Evolutionary conservation across 2,797 vertebrate genomes (phyloP).

Genomic region (Selene dorsalis): DNA sequence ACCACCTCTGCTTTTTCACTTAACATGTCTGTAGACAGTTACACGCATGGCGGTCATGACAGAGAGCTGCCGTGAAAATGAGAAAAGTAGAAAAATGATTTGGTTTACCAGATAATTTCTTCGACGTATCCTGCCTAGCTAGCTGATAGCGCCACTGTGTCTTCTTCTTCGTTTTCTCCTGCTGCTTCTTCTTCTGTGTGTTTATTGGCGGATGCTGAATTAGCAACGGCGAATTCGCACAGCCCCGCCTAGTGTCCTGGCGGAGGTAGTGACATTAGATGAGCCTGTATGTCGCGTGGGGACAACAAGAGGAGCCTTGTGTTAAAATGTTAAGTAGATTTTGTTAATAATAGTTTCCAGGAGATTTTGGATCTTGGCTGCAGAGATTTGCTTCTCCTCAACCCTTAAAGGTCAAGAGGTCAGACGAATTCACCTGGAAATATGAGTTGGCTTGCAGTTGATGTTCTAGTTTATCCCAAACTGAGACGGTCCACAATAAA

Average conservation of each 20-base stretch:
- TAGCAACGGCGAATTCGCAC: fast-evolving
- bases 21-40: fast-evolving
- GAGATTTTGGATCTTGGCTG: not conserved
- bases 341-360: not conserved
- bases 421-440: not conserved
- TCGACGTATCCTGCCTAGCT: constrained; percentile 50
- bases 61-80: fast-evolving
- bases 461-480: too few relatives aligned
- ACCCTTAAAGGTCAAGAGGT: not conserved
- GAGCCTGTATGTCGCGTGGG: fast-evolving
- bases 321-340: not conserved
- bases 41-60: fast-evolving
- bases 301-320: too few relatives aligned
- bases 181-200: constrained; percentile 25
- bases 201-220: not conserved
- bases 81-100: not conserved
- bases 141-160: constrained; percentile 25
- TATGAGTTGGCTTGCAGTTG: too few relatives aligned
- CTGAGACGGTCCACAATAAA: too few relatives aligned
- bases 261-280: fast-evolving
- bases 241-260: constrained; percentile 6
- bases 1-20: not conserved
- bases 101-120: constrained; percentile 57
- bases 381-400: not conserved
- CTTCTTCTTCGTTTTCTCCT: not conserved